Conservation (phyloP, 2,797 vertebrate species). For the Poeciliopsis turneri region DNA sequence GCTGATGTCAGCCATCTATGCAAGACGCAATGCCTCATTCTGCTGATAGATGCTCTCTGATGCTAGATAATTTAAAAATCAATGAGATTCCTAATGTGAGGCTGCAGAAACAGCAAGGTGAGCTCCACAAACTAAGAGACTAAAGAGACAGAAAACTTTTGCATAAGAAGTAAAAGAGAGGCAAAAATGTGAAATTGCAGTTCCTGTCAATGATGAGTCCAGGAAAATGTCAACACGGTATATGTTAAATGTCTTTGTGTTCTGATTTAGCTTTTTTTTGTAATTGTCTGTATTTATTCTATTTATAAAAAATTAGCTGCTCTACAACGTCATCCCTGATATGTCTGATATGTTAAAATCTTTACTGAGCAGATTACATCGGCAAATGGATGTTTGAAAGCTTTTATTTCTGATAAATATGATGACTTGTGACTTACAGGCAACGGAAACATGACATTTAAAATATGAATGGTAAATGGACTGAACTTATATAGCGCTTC, state of each 20-base stretch:
- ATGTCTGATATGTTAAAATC: neutral
- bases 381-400: no score
- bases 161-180: neutral
- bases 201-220: neutral
- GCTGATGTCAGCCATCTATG: neutral
- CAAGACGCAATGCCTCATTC: neutral
- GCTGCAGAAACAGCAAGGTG: neutral
- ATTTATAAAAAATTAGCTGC: neutral
- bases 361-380: neutral
- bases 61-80: neutral
- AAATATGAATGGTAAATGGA: no score
- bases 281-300: neutral
- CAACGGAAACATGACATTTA: no score
- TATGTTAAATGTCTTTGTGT: neutral
- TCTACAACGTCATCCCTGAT: neutral
- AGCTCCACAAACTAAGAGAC: no score
- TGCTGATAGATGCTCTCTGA: neutral
- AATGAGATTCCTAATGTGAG: constrained; percentile 1
- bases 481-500: no score
- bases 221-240: neutral
- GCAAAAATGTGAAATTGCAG: neutral
- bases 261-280: neutral
- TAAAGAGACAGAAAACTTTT: no score
- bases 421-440: no score
- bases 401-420: no score